A percentile compares a stretch with the other conserved stretches of the same genome.
Conservation (phyloP, 1,140 invertebrate genomes). For the Meloidogyne exigua region DNA sequence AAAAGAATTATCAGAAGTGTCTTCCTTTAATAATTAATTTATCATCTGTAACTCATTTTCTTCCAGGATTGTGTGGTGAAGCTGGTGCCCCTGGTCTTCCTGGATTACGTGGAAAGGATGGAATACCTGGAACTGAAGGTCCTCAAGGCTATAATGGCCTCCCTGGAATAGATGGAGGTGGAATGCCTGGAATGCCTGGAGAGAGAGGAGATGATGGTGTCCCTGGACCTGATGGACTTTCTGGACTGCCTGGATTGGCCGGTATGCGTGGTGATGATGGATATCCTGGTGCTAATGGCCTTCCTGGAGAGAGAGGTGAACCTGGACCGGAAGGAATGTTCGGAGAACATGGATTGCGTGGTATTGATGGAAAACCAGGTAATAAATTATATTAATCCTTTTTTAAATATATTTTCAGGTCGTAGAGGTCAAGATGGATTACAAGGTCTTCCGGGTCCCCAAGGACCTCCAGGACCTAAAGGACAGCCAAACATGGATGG, state of each 20-base stretch:
- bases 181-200: constrained; percentile 9
- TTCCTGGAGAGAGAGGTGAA: constrained; percentile 67
- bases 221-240: constrained; percentile 26
- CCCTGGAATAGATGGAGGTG: constrained; percentile 38
- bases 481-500: constrained; percentile 41
- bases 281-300: constrained; percentile 49
- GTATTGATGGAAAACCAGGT: constrained; percentile 56
- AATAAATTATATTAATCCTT: constrained; percentile 21
- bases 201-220: constrained; percentile 28
- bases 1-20: no score
- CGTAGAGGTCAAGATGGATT: constrained; percentile 43
- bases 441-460: constrained; percentile 45
- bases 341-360: constrained; percentile 61
- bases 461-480: constrained; percentile 44
- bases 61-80: constrained; percentile 22
- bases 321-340: constrained; percentile 50
- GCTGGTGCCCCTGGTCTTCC: constrained; percentile 27
- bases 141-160: constrained; percentile 35
- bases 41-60: no score
- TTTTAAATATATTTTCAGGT: constrained; percentile 28
- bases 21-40: no score
- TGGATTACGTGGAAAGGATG: constrained; percentile 26
- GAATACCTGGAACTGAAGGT: constrained; percentile 30
- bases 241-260: constrained; percentile 19
- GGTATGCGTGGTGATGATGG: constrained; percentile 72